A percentile compares a stretch with the other conserved stretches of the same genome.
phyloP scores from a whole-genome alignment of 2,113 vertebrate species.

The Sebastes fasciatus region DNA sequence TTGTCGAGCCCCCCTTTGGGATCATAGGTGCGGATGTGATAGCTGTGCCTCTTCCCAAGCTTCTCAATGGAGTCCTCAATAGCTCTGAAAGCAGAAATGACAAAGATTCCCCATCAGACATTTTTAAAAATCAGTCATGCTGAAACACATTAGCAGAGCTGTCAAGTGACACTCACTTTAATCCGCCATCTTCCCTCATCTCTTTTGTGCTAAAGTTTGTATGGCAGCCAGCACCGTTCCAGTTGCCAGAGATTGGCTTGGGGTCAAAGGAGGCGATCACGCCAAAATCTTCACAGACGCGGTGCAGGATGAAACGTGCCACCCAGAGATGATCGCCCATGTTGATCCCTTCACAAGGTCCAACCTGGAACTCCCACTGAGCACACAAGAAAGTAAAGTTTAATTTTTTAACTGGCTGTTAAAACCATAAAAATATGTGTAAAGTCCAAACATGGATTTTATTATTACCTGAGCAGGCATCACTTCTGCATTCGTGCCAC shows the following conservation, averaged over 20 bases:
- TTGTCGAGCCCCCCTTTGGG: conserved; percentile 97
- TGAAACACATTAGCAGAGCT: too few species aligned
- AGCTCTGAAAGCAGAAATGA: conserved; percentile 78
- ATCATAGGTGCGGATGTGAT: conserved; percentile 95
- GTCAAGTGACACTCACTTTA: conserved; percentile 86
- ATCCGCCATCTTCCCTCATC: conserved; percentile 92
- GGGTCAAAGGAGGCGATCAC: conserved; percentile 95
- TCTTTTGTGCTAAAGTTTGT: conserved; percentile 97
- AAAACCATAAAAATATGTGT: background rate
- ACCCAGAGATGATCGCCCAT: conserved; percentile 97
- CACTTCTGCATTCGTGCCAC: conserved; percentile 97
- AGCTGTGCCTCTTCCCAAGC: conserved; percentile 91
- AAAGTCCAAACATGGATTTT: background rate
- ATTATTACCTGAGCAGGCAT: conserved; percentile 96
- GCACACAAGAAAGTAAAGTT: background rate
- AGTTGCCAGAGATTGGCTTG: conserved; percentile 96
- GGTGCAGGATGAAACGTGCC: conserved; percentile 93
- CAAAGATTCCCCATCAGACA: background rate
- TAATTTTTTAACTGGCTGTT: background rate
- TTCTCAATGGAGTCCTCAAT: conserved; percentile 96
- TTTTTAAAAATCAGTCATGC: background rate
- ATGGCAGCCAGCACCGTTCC: conserved; percentile 97
- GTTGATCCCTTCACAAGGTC: conserved; percentile 92
- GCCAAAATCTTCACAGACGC: conserved; percentile 96
- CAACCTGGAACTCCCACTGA: conserved; percentile 96